Conservation (phyloP, 2,113 vertebrate genomes). For the Eclectus roratus region DNA sequence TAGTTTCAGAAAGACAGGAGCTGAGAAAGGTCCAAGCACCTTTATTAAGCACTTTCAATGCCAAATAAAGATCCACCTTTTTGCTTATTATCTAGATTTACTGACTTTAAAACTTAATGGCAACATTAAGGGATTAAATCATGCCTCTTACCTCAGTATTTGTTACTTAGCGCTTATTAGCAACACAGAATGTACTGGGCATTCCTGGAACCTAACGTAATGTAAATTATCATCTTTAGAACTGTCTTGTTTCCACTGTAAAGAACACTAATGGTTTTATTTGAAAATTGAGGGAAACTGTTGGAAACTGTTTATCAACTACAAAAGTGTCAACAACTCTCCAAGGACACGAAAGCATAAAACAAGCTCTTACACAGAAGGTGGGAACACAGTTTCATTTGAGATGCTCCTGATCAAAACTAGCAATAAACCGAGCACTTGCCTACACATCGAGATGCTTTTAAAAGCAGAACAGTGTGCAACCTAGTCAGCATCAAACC, state of each 20-base stretch:
- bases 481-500: background rate
- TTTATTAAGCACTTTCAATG: conserved; percentile 41
- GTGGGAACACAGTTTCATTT: background rate
- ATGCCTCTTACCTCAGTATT: conserved; percentile 27
- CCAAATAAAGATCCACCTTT: conserved; percentile 47
- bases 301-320: conserved; percentile 13
- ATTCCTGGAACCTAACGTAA: conserved; percentile 41
- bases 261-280: conserved; percentile 18
- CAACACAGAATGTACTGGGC: conserved; percentile 18
- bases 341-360: background rate
- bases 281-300: background rate
- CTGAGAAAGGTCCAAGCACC: conserved; percentile 24
- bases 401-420: background rate
- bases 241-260: background rate
- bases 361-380: background rate
- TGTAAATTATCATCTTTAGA: conserved; percentile 12
- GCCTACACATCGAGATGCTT: background rate
- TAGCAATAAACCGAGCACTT: background rate
- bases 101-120: conserved; percentile 45
- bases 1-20: conserved; percentile 25
- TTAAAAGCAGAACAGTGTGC: background rate
- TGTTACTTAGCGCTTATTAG: conserved; percentile 52
- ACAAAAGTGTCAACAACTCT: conserved; percentile 11
- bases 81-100: conserved; percentile 55
- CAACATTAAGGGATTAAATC: conserved; percentile 57